Evolutionary conservation across 2,888 invertebrate genomes (phyloP), one percentile per base, ranked within the genome.

Genomic region (Pachymerium ferrugineum): DNA sequence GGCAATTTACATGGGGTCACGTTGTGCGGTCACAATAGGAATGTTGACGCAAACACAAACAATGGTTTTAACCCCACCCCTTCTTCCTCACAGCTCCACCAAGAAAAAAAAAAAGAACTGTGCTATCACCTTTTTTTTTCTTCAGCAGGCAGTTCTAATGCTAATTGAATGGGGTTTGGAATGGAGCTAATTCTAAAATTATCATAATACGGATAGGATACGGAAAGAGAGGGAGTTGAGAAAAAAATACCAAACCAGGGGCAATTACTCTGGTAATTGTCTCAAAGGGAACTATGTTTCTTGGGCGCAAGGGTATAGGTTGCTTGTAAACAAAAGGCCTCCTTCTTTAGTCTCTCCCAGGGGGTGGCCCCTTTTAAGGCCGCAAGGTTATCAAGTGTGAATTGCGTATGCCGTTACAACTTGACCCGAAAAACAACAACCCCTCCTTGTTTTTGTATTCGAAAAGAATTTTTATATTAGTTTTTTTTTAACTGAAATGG

Each of bases 1-100:
- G 47, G 47, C 47, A 72, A 72, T 72, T 72, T 72, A 72, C 72
- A 72, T 72, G 72, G 70, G 72, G 72, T 72, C 72, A 42, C 28
- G 33, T 42, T 72, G 72, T 72, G 72, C 38, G 28, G 6, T 33
- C 72, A 47, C 22, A 68, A 68, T 30, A 25, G 31, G 68, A 68
- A 47, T 47, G 47, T 47, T 47, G 47, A 22, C 47, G 47, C 47
- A 47, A 47, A 47, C 47, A 47, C 47, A 47, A 47, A 47, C 47
- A 47, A 47, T 47, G 22, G 47, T 47, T 16, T 47, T 47, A 47
- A 47, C 16, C 47, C 19, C 47, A 16, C 47, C 47, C 47, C 22
- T 47, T 47, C 22, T 16, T 47, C 47, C 3, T 22, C 3, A 19
- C 19, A 47, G 47, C 16, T 1, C 47, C 47, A 47, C 4, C 47